These are phyloP conservation scores for Tachycineta bicolor DNA, from an alignment of 2,113 vertebrate genomes.

Conservation along the genomic window DNA sequence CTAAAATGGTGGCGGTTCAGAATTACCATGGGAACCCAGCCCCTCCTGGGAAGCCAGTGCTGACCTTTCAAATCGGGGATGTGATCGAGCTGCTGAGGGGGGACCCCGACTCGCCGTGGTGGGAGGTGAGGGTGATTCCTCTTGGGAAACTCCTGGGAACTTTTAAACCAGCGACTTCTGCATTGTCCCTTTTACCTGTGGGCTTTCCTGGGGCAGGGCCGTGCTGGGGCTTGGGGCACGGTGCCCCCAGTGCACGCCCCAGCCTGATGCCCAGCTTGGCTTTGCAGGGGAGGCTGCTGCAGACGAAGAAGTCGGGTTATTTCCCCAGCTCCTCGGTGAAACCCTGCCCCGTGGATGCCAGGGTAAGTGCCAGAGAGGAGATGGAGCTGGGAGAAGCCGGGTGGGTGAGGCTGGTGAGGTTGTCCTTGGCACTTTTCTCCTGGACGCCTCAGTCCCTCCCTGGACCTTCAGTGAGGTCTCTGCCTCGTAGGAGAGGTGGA, in stretches of 20 bases:
- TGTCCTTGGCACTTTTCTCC: not conserved
- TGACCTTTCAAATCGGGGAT: slow-evolving; percentile 91
- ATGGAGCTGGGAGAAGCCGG: not conserved
- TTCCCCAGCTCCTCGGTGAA: slow-evolving; percentile 94
- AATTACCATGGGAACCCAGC: slow-evolving; percentile 91
- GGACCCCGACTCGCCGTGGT: slow-evolving; percentile 91
- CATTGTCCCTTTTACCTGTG: accelerated
- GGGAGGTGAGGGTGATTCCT: slow-evolving; percentile 83
- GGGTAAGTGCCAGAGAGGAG: slow-evolving; percentile 72
- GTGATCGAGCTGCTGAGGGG: slow-evolving; percentile 93
- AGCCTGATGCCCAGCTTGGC: not conserved
- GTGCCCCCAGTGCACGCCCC: accelerated
- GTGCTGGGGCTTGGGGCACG: accelerated
- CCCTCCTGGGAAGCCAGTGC: slow-evolving; percentile 82
- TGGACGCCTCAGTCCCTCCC: not conserved
- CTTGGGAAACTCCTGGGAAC: accelerated
- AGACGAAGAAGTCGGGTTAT: slow-evolving; percentile 89
- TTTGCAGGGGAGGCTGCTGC: slow-evolving; percentile 86
- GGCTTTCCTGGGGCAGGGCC: not conserved
- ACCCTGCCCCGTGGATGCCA: slow-evolving; percentile 88
- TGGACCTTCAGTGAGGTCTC: not conserved
- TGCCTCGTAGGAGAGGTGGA: not conserved
- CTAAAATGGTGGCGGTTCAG: slow-evolving; percentile 94
- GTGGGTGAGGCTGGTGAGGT: accelerated
- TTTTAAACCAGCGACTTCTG: not conserved